These are phyloP conservation scores for Portunus trituberculatus DNA, from an alignment of 1,140 invertebrate genomes.

Conservation along the genomic window DNA sequence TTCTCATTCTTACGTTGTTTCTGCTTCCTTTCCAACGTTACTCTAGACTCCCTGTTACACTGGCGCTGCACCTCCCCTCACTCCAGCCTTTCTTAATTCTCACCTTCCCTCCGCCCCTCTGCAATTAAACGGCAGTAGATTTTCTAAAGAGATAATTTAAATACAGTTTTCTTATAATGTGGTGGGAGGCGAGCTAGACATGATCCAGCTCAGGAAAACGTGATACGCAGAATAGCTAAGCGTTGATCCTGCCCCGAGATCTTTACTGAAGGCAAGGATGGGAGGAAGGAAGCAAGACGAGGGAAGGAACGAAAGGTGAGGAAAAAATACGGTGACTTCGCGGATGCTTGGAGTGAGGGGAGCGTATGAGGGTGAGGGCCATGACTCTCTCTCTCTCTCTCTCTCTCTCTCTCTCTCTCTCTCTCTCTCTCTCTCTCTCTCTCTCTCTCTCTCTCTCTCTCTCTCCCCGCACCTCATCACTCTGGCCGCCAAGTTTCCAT, in stretches of 20 bases:
- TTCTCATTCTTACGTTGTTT: too few species aligned
- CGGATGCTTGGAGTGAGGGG: not conserved
- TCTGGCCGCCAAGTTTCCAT: slow-evolving; percentile 24
- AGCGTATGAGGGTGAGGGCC: not conserved
- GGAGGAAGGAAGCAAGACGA: not conserved
- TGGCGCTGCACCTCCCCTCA: not conserved
- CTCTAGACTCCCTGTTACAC: too few species aligned
- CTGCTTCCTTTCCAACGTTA: too few species aligned
- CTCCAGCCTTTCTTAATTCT: not conserved
- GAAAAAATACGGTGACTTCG: not conserved
- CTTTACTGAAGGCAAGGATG: not conserved
- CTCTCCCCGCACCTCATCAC: slow-evolving; percentile 34
- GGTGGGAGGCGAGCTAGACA: not conserved
- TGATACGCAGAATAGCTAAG: not conserved
- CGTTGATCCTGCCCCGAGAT: not conserved
- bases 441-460: slow-evolving; percentile 41
- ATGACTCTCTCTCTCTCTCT: not conserved
- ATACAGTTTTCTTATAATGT: slow-evolving; percentile 34
- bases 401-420: slow-evolving; percentile 20
- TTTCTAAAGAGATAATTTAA: slow-evolving; percentile 47
- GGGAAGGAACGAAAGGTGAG: not conserved
- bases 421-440: slow-evolving; percentile 38
- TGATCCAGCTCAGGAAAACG: not conserved
- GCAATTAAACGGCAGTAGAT: slow-evolving; percentile 45
- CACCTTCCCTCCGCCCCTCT: not conserved